phyloP scores from a whole-genome alignment of 2,888 invertebrate species.

The Icerya purchasi region DNA sequence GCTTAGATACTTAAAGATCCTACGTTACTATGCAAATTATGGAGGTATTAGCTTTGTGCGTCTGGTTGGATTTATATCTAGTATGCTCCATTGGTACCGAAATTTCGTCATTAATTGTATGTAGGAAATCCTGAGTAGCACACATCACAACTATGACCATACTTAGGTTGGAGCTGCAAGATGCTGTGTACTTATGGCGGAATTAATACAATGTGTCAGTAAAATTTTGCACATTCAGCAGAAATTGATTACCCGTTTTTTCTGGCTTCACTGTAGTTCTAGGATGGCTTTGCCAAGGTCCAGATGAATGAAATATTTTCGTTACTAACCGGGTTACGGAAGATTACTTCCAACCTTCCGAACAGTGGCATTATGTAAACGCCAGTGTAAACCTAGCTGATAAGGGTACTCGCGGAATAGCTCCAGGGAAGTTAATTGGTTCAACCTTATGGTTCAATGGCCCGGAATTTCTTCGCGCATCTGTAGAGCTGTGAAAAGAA shows the following conservation, averaged over 20 bases:
- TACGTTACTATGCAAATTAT: no score
- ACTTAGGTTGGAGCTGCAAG: constrained; percentile 20
- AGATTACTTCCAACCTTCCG: not conserved
- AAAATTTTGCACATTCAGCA: constrained; percentile 2
- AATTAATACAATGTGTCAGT: constrained; percentile 11
- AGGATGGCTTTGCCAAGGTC: not conserved
- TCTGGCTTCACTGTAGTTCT: not conserved
- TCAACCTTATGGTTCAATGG: no score
- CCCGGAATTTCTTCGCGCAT: no score
- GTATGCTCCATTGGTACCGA: constrained; percentile 1
- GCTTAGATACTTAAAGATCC: no score
- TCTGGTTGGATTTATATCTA: constrained; percentile 17
- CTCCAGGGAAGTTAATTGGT: no score
- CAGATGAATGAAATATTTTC: not conserved
- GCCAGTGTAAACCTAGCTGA: not conserved
- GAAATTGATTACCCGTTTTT: not conserved
- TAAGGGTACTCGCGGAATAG: not conserved
- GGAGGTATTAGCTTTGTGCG: no score
- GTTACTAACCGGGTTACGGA: not conserved
- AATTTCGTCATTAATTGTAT: constrained; percentile 12
- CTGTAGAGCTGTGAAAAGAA: no score
- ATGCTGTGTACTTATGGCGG: constrained; percentile 16
- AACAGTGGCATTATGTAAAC: not conserved
- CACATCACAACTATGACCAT: constrained; percentile 18
- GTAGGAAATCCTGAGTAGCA: constrained; percentile 20